Percentiles rank a stretch among this genome's conserved stretches.
Evolutionary conservation across 2,113 vertebrate genomes (phyloP).

Genomic region (Pogona vitticeps): DNA sequence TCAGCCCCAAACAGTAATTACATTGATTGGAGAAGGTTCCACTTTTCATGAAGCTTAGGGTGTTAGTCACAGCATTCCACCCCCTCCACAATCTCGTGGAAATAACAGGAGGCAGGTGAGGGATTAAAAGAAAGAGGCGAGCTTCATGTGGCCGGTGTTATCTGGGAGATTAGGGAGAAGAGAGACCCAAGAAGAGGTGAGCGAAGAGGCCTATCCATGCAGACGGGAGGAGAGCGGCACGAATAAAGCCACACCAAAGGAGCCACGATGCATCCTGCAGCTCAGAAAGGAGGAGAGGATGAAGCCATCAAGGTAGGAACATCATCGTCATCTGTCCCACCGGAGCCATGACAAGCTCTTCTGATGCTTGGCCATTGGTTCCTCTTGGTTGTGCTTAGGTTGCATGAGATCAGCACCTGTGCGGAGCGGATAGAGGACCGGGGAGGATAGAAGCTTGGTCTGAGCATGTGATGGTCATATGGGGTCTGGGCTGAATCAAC

Average conservation of each 20-base stretch:
- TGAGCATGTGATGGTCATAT: no score
- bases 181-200: not conserved
- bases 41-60: not conserved
- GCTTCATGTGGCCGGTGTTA: not conserved
- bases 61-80: not conserved
- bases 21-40: not conserved
- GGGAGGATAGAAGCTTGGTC: no score
- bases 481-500: no score
- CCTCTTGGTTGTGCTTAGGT: no score
- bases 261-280: not conserved
- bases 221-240: not conserved
- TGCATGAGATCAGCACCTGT: no score
- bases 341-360: no score
- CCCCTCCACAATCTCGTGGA: not conserved
- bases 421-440: no score
- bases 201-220: not conserved
- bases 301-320: not conserved
- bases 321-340: no score
- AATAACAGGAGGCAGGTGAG: not conserved
- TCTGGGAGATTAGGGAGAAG: not conserved
- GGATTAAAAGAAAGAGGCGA: constrained; percentile 12
- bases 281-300: not conserved
- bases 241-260: no score
- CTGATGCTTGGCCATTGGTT: no score
- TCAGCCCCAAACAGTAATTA: constrained; percentile 14